Base-by-base conservation (phyloP, 2,113 vertebrate species). In the Cyanoliseus patagonus region DNA sequence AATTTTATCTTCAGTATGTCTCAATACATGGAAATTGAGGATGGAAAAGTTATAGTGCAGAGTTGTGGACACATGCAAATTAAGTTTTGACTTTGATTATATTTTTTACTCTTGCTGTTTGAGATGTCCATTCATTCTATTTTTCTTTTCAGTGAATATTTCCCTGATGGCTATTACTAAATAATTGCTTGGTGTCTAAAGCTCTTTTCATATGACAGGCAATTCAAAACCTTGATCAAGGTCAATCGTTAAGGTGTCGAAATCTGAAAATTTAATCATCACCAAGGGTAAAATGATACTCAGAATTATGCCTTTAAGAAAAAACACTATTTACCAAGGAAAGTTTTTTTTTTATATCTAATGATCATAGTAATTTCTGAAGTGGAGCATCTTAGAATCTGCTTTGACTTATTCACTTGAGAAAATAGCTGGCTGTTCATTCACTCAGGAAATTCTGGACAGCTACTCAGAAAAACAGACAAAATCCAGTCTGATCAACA, bases 121-220 rank as follows among this genome's bases (percentile, higher is more conserved):
- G 91, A 91, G 57, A 96, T 80, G 44, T 92, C 90, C 91, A 76
- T 83, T 97, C 88, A 87, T 95, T 92, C 87, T 87, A 12, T 93
- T 95, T 97, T 94, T 88, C 96, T 76, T 89, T 97, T 61, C 51
- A n/a, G 37, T 57, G 90, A 94, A 30, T 90, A 87, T 96, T 94
- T 83, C 88, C 83, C 31, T 97, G 97, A 98, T 49, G 95, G 95
- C 97, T 94, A 74, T 98, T 96, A 96, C 95, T 47, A 52, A 81
- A 70, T 98, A 98, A 98, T 98, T 98, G 97, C 97, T 96, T 94
- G 86, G 49, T 98, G 96, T 96, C 97, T 97, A 88, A 90, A 95
- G 81, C 95, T 95, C 68, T 95, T 97, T 96, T 96, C 93, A 90
- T 78, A 41, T 73, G 85, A 93, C 0, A 9, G 52, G 91, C 95